Conservation (phyloP, 2,797 vertebrate species). For the Chelonia mydas region DNA sequence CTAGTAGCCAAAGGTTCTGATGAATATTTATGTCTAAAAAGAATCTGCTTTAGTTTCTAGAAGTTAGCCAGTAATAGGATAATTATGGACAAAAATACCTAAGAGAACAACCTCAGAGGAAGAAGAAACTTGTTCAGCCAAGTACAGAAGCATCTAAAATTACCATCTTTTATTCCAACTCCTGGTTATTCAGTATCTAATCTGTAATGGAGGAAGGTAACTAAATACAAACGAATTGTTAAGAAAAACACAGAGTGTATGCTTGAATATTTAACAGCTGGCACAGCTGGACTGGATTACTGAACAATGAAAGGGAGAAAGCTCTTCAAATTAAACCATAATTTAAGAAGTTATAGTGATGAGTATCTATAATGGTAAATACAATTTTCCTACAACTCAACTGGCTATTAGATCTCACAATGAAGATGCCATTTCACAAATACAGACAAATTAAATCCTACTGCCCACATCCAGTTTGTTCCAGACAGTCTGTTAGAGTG, state of each 20-base stretch:
- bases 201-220: conserved; percentile 64
- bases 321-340: conserved; percentile 34
- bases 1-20: background rate
- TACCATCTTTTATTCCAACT: conserved; percentile 62
- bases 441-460: background rate
- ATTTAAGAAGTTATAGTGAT: conserved; percentile 49
- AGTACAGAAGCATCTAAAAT: conserved; percentile 66
- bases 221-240: conserved; percentile 73
- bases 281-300: conserved; percentile 69
- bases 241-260: conserved; percentile 64
- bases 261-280: conserved; percentile 72
- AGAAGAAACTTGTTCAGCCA: conserved; percentile 60
- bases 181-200: conserved; percentile 70
- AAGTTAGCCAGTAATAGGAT: conserved; percentile 58
- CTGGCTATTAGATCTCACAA: conserved; percentile 11
- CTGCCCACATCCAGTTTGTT: conserved; percentile 7
- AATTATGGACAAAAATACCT: conserved; percentile 54
- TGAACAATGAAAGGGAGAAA: conserved; percentile 57
- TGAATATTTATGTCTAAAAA: conserved; percentile 36
- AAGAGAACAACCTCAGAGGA: conserved; percentile 35
- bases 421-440: conserved; percentile 21
- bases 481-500: conserved; percentile 6
- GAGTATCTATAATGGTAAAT: background rate
- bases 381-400: conserved; percentile 39
- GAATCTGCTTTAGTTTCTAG: background rate